These are phyloP conservation scores for Euura lappo DNA, from an alignment of 1,140 invertebrate species.

Conservation along the genomic window DNA sequence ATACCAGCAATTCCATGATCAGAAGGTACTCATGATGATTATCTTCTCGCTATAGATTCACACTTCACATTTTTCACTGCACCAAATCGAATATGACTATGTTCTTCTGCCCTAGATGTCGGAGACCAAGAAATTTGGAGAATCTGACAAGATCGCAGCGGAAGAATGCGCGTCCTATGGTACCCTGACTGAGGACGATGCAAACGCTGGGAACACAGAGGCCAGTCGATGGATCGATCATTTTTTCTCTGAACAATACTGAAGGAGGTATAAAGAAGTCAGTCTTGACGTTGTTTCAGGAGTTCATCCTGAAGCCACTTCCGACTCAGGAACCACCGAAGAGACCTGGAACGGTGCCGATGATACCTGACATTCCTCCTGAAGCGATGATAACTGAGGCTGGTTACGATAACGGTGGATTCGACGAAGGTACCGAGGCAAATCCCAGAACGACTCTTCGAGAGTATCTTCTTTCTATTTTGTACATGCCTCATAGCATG, in stretches of 20 bases:
- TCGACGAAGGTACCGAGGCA: constrained; percentile 24
- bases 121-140: constrained; percentile 30
- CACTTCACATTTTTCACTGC: too few species aligned
- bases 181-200: constrained; percentile 31
- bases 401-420: constrained; percentile 16
- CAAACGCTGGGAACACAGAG: constrained; percentile 25
- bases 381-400: background rate
- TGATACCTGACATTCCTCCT: constrained; percentile 28
- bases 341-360: constrained; percentile 34
- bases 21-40: constrained; percentile 42
- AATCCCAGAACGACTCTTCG: constrained; percentile 63
- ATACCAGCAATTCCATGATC: constrained; percentile 46
- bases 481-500: constrained; percentile 88
- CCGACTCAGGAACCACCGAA: constrained; percentile 28
- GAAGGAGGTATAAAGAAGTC: constrained; percentile 16
- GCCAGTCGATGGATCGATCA: constrained; percentile 24
- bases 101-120: constrained; percentile 24
- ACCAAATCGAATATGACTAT: too few species aligned
- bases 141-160: constrained; percentile 43
- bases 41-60: constrained; percentile 15
- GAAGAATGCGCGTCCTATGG: constrained; percentile 47
- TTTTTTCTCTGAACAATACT: constrained; percentile 4
- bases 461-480: constrained; percentile 87
- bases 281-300: constrained; percentile 32
- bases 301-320: constrained; percentile 43